phyloP scores from a whole-genome alignment of 2,888 invertebrate genomes.

The Nebria salina region DNA sequence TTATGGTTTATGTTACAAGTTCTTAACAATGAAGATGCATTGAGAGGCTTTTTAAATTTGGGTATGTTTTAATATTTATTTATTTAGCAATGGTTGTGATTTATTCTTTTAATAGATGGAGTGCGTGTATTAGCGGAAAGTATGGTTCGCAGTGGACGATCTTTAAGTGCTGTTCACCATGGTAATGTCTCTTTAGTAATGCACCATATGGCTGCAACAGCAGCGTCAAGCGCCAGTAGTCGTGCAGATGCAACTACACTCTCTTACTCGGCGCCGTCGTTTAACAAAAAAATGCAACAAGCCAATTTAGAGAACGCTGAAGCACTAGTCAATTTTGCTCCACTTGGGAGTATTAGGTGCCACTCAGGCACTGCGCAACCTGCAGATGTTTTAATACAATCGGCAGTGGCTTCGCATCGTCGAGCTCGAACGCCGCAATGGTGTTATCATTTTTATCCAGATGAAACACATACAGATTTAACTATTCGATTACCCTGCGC shows the following conservation, averaged over 20 bases:
- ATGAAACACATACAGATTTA: constrained; percentile 88
- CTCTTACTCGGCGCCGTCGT: constrained; percentile 55
- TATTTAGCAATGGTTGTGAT: background rate
- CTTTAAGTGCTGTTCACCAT: constrained; percentile 71
- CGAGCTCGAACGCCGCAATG: constrained; percentile 92
- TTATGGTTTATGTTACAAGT: constrained; percentile 85
- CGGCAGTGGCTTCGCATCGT: constrained; percentile 80
- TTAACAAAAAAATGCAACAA: constrained; percentile 59
- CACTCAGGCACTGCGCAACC: constrained; percentile 78
- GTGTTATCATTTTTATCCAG: constrained; percentile 94
- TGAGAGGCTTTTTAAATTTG: constrained; percentile 78
- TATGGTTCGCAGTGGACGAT: constrained; percentile 77
- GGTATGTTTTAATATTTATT: constrained; percentile 57
- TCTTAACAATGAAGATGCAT: constrained; percentile 78
- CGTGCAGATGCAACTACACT: constrained; percentile 60
- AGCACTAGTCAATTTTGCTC: constrained; percentile 89
- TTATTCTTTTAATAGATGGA: constrained; percentile 62
- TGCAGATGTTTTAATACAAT: constrained; percentile 87
- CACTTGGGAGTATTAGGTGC: constrained; percentile 73
- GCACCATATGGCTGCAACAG: constrained; percentile 70
- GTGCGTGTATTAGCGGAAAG: constrained; percentile 81
- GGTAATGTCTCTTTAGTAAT: constrained; percentile 67
- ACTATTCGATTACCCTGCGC: constrained; percentile 89
- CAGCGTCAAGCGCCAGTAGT: constrained; percentile 49
- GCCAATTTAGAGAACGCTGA: constrained; percentile 73